A percentile compares a stretch with the other conserved stretches of the same genome.
Conservation (phyloP, 2,797 vertebrate genomes). For the Otus scops region DNA sequence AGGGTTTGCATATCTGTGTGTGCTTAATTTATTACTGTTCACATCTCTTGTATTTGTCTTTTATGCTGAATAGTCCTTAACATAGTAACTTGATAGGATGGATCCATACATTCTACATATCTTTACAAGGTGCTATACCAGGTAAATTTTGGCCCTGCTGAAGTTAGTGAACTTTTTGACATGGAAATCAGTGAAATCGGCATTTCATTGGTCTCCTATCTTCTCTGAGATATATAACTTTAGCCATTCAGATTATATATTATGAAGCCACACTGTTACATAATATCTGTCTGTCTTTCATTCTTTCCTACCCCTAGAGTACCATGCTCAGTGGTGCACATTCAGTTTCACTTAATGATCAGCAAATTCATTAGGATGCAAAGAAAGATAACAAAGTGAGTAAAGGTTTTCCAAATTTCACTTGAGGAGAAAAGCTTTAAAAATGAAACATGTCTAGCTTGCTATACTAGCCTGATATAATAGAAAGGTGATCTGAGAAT, state of each 20-base stretch:
- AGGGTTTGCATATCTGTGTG: background rate
- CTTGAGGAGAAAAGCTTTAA: background rate
- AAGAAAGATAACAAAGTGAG: background rate
- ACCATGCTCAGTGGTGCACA: background rate
- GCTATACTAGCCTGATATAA: background rate
- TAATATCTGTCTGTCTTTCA: background rate
- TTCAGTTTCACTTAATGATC: background rate
- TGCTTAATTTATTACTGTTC: background rate
- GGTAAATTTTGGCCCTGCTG: background rate
- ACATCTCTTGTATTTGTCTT: background rate
- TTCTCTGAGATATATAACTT: background rate
- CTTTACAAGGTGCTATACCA: background rate
- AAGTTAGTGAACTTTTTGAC: background rate
- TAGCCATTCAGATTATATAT: background rate
- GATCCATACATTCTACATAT: background rate
- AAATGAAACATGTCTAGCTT: background rate
- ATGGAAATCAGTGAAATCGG: background rate
- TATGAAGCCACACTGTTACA: background rate
- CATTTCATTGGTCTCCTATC: background rate
- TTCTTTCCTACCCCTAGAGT: background rate
- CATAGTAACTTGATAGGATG: background rate
- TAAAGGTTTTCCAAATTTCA: background rate
- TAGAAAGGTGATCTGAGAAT: background rate
- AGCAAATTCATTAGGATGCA: background rate
- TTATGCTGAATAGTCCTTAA: background rate